Evolutionary conservation across 2,888 invertebrate species (phyloP), one percentile per base, ranked within the genome.

Genomic region (Caenorhabditis doughertyi): DNA sequence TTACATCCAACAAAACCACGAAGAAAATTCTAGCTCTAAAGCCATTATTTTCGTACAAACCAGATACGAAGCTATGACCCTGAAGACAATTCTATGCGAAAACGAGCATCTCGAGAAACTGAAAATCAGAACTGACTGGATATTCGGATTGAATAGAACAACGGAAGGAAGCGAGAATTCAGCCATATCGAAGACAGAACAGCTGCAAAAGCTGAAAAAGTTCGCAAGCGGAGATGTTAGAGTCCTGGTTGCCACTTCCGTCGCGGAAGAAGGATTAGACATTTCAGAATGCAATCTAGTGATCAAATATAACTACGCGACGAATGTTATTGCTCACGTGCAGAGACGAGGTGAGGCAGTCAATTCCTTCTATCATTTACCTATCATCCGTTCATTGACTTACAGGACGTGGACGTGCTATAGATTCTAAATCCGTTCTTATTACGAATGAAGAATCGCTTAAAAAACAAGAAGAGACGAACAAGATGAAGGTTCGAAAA

Each of bases 261-360:
- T 88, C 1, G 85, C 87, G 3, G 89, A 89, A 25, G 89, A 89
- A 55, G 89, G 89, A 13, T 44, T 89, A 47, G 89, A 89, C 58
- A 73, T 89, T 44, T 71, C 83, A 1, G 70, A 84, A 29, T 89
- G 89, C 62, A 87, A 85, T 70, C 49, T 89, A 16, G 88, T 89
- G 23, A 81, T 89, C 62, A 89, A 89, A 55, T 89, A 89, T 49
- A 88, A 88, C 58, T 86, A 87, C 55, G 82, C 84, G 2, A 84
- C 87, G 0, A 87, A 87, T 71, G 87, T 85, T 13, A 87, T 88
- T 68, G 89, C 88, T 7, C 88, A 89, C 51, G 84, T 89, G 0
- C 89, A 89, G 62, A 60, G 89, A 49, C 79, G 87, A 84, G 89
- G 89, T 81, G 16, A 39, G 39, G 9, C 13, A 39, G 9, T 3